phyloP scores from a whole-genome alignment of 2,113 vertebrate genomes.

The Orientallactaga bullata region DNA sequence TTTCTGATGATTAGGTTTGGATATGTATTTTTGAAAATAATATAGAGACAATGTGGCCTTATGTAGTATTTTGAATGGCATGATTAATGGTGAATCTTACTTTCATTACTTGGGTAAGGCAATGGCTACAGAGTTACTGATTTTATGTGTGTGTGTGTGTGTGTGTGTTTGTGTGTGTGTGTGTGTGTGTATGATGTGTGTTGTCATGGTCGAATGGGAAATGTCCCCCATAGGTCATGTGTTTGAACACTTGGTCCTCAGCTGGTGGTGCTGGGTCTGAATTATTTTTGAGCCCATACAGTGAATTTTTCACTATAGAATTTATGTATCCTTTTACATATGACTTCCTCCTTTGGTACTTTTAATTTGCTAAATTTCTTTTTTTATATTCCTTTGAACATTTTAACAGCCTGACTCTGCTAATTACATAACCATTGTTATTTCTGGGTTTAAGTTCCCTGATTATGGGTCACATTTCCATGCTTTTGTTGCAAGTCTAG shows the following conservation, averaged over 20 bases:
- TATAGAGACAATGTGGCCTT: not conserved
- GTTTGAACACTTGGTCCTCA: too few relatives aligned
- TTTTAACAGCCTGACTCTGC: not conserved
- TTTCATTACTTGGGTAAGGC: not conserved
- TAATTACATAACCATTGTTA: constrained; percentile 1
- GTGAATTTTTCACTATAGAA: not conserved
- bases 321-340: not conserved
- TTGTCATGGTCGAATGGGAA: too few relatives aligned
- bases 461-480: not conserved
- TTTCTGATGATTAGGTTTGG: not conserved
- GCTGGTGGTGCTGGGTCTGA: too few relatives aligned
- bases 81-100: not conserved
- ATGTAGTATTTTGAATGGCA: not conserved
- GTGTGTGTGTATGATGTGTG: too few relatives aligned
- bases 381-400: not conserved
- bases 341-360: not conserved
- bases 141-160: too few relatives aligned
- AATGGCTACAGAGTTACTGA: not conserved
- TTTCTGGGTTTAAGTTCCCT: not conserved
- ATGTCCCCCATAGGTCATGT: too few relatives aligned
- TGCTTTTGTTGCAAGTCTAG: not conserved
- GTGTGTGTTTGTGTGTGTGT: too few relatives aligned
- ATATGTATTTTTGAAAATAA: not conserved
- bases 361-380: not conserved
- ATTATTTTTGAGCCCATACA: too few relatives aligned